A percentile compares a stretch with the other conserved stretches of the same genome.
Conservation (phyloP, 2,113 vertebrate species). For the Rhinolophus sinicus region DNA sequence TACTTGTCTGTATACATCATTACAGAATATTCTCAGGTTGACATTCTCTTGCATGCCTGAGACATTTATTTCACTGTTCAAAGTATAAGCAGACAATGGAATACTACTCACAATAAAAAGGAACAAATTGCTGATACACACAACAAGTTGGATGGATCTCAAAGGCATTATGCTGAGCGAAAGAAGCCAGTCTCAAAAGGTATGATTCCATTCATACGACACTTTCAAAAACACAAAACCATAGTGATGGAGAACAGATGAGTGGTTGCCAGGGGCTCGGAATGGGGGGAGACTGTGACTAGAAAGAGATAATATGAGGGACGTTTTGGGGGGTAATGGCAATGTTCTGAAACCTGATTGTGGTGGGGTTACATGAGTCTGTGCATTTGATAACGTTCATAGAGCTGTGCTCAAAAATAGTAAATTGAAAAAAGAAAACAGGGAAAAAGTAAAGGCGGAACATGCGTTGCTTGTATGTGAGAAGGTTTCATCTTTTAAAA, state of each 20-base stretch:
- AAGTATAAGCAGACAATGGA: constrained; percentile 44
- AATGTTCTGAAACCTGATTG: background rate
- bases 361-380: background rate
- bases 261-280: background rate
- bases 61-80: constrained; percentile 33
- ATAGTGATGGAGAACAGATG: background rate
- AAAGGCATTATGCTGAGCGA: constrained; percentile 51
- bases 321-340: background rate
- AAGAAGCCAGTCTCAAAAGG: constrained; percentile 60
- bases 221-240: constrained; percentile 52
- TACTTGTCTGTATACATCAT: constrained; percentile 37
- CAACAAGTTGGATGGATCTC: constrained; percentile 53
- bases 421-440: background rate
- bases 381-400: background rate
- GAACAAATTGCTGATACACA: constrained; percentile 45
- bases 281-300: background rate
- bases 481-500: background rate
- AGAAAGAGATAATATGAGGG: background rate
- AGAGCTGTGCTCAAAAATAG: background rate
- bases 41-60: constrained; percentile 13
- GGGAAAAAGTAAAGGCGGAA: background rate
- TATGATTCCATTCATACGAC: constrained; percentile 24
- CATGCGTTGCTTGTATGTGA: background rate
- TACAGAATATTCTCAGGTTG: constrained; percentile 49
- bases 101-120: constrained; percentile 19